phyloP scores from a whole-genome alignment of 2,888 invertebrate genomes.

The Ectropis crepuscularia region DNA sequence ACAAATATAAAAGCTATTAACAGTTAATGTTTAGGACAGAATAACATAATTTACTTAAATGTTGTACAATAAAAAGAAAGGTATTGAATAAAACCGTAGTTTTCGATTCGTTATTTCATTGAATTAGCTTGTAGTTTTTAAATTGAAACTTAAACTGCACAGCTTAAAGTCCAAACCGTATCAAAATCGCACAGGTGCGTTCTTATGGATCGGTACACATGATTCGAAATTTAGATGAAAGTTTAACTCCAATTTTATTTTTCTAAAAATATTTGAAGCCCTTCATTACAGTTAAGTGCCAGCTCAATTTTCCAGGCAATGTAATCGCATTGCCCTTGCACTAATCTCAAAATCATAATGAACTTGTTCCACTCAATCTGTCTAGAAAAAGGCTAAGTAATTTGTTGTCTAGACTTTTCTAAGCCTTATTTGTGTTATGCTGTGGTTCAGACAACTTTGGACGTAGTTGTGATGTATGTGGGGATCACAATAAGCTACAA shows the following conservation, averaged over 20 bases:
- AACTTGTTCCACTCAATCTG: slow-evolving; percentile 7
- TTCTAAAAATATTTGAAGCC: neutral
- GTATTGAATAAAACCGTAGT: no score
- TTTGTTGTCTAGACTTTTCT: slow-evolving; percentile 32
- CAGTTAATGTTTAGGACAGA: no score
- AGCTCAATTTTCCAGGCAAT: slow-evolving; percentile 19
- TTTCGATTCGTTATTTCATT: no score
- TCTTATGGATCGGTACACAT: no score
- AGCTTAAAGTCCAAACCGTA: no score
- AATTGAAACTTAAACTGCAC: no score
- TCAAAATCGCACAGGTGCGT: no score
- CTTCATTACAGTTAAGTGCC: slow-evolving; percentile 10
- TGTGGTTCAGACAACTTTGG: slow-evolving; percentile 31
- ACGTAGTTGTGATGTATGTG: slow-evolving; percentile 32
- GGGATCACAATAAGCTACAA: slow-evolving; percentile 32
- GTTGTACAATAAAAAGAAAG: no score
- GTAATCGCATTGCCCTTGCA: slow-evolving; percentile 8
- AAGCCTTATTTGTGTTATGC: slow-evolving; percentile 34
- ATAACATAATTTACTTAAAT: no score
- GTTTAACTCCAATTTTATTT: neutral
- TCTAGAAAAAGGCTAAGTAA: slow-evolving; percentile 24
- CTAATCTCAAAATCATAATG: slow-evolving; percentile 20
- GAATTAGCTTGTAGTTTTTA: no score
- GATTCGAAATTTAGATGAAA: neutral
- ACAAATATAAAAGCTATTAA: no score